phyloP scores from a whole-genome alignment of 92 coral and sea anemone genomes.

The Palythoa grandiflora region DNA sequence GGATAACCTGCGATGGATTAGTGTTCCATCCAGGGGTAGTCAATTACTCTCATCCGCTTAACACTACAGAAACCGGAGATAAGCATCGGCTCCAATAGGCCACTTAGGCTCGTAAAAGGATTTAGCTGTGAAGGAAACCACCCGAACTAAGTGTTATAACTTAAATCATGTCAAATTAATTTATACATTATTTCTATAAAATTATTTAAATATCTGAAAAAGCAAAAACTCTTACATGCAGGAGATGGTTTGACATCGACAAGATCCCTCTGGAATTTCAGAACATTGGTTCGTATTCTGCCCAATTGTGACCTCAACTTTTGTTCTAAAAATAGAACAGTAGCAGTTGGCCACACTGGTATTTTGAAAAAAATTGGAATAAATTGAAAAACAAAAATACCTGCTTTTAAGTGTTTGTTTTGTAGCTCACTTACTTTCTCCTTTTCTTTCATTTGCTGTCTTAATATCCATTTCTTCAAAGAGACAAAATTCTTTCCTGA shows the following conservation, averaged over 20 bases:
- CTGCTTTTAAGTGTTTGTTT: background rate
- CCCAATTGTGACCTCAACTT: constrained; percentile 84
- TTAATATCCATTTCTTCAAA: constrained; percentile 87
- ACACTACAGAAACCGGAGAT: too few relatives aligned
- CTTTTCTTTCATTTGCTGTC: constrained; percentile 75
- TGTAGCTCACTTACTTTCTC: constrained; percentile 80
- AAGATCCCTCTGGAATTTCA: constrained; percentile 88
- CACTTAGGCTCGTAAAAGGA: too few relatives aligned
- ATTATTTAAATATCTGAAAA: background rate
- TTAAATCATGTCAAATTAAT: too few relatives aligned
- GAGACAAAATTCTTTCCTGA: constrained; percentile 83
- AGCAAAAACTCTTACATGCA: constrained; percentile 60
- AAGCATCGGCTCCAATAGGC: too few relatives aligned
- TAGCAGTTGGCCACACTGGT: background rate
- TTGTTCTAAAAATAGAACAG: constrained; percentile 59
- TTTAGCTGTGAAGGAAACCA: too few relatives aligned
- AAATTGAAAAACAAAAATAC: background rate
- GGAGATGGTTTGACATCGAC: constrained; percentile 97
- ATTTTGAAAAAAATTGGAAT: too few relatives aligned
- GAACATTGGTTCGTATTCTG: constrained; percentile 85
- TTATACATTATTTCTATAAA: too few relatives aligned
- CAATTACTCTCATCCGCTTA: too few relatives aligned
- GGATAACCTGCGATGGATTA: too few relatives aligned
- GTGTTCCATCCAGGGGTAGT: too few relatives aligned
- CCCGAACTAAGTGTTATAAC: too few relatives aligned